Evolutionary conservation across 1,140 invertebrate species (phyloP).

Genomic region (Oedothorax gibbosus): DNA sequence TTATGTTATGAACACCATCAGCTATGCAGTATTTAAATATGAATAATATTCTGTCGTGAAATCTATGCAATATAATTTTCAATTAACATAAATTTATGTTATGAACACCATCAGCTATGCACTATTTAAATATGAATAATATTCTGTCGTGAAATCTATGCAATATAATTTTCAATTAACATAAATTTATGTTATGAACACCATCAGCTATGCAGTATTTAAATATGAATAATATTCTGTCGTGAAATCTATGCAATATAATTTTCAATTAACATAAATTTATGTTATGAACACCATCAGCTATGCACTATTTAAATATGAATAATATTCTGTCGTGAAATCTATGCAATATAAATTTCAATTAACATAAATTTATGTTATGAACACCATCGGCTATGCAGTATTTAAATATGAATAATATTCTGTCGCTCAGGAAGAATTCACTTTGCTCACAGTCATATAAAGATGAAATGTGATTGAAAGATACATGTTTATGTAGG

Average conservation of each 20-base stretch:
- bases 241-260: neutral
- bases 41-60: constrained; percentile 4
- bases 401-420: neutral
- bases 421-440: constrained; percentile 33
- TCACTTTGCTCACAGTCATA: constrained; percentile 30
- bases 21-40: neutral
- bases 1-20: too few relatives aligned
- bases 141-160: neutral
- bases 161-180: constrained; percentile 2
- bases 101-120: too few relatives aligned
- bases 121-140: neutral
- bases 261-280: neutral
- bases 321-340: constrained; percentile 2
- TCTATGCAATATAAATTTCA: too few relatives aligned
- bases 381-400: too few relatives aligned
- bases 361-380: too few relatives aligned
- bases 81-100: too few relatives aligned
- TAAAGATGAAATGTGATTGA: constrained; percentile 7
- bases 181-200: too few relatives aligned
- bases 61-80: too few relatives aligned
- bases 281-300: too few relatives aligned
- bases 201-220: too few relatives aligned
- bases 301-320: neutral
- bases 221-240: neutral
- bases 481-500: constrained; percentile 21